Evolutionary conservation across 2,797 vertebrate genomes (phyloP), one percentile per base, ranked within the genome.

Genomic region (Syngnathus acus): DNA sequence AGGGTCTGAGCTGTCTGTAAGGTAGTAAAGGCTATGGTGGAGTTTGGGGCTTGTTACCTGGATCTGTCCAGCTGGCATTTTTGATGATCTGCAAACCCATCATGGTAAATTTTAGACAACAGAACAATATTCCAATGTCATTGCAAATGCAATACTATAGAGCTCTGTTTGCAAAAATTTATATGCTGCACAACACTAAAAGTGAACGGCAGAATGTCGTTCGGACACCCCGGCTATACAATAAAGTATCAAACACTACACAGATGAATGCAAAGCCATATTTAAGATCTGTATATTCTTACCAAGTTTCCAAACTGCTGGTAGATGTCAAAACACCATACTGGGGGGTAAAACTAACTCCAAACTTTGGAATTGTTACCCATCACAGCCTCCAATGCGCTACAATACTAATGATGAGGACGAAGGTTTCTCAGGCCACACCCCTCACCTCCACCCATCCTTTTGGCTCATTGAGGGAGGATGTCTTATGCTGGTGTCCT

Each of bases 1-100:
- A 0, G 82, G 84, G 0, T 89, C 91, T 0, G 85, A 81, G 16
- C 92, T 95, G 77, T 93, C 92, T 0, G 92, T 89, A 37, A 90
- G 88, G 62, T 91, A 92, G 92, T 93, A 94, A 55, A 74, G 73
- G 80, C 87, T 88, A 70, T 85, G 90, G 68, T 72, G 83, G 6
- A 83, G 77, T 76, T 71, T 80, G 66, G 67, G 23, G 67, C 13
- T 64, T 0, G 63, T n/a, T 62, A 87, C 83, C 69, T 90, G 90
- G 88, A 90, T 91, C 73, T 78, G 70, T 53, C 74, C 80, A 62
- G 87, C 88, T 3, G 91, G 91, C 77, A 94, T 95, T 82, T 92
- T 72, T 92, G 68, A 81, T 84, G 47, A 65, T 65, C 68, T 66
- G 39, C 43, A 55, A 58, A 66, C 0, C 6, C 14, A n/a, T 64